phyloP scores from a whole-genome alignment of 2,797 vertebrate genomes.

The Urosaurus nigricauda region DNA sequence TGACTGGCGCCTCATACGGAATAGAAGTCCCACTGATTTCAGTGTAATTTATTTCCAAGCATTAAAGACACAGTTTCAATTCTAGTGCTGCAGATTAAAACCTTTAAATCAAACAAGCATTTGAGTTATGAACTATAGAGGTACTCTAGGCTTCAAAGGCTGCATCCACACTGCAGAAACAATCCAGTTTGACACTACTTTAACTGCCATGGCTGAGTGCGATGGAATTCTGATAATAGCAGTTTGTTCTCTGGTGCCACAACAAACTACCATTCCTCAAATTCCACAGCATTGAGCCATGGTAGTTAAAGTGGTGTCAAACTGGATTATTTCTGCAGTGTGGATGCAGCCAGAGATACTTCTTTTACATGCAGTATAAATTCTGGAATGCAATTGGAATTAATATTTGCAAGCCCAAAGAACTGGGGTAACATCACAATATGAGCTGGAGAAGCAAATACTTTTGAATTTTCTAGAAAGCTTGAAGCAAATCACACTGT shows the following conservation, averaged over 20 bases:
- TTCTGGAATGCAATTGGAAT: background rate
- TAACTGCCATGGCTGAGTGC: no score
- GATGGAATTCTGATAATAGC: no score
- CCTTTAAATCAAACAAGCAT: background rate
- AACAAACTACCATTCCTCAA: no score
- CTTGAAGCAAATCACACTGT: background rate
- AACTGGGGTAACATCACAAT: no score
- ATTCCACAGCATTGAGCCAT: no score
- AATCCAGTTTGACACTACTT: no score
- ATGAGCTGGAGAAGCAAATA: no score
- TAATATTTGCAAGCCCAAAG: background rate
- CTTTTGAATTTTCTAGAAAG: background rate
- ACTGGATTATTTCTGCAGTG: no score
- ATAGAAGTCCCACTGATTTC: background rate
- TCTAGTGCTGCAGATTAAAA: background rate
- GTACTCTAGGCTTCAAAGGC: background rate
- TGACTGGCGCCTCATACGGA: background rate
- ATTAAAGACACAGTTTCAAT: constrained; percentile 6
- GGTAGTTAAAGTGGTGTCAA: no score
- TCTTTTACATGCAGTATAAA: background rate
- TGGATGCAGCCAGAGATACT: background rate
- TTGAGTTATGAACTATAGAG: constrained; percentile 15
- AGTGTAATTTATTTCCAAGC: constrained; percentile 27
- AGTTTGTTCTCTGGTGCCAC: no score
- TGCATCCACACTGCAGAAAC: no score